Evolutionary conservation across 2,113 vertebrate species (phyloP).

Genomic region (Blennius ocellaris): DNA sequence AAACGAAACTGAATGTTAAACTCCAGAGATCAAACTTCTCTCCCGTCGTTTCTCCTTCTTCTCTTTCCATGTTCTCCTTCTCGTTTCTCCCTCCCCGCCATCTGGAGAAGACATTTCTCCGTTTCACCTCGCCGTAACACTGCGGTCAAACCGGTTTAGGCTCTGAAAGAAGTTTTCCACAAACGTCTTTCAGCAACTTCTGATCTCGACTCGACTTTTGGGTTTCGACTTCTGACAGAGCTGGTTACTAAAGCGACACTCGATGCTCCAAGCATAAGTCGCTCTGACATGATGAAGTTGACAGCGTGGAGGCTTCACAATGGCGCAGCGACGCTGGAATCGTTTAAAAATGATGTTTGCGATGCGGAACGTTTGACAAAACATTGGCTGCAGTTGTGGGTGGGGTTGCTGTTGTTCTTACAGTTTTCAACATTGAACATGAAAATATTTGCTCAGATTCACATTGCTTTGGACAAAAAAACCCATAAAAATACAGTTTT

Average conservation of each 20-base stretch:
- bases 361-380: too few relatives aligned
- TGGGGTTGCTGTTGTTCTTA: too few relatives aligned
- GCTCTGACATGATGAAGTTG: too few relatives aligned
- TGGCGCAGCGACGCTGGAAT: too few relatives aligned
- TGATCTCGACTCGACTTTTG: slow-evolving; percentile 1
- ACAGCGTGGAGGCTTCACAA: too few relatives aligned
- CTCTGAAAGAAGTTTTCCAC: slow-evolving; percentile 42
- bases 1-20: slow-evolving; percentile 35
- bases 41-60: neutral
- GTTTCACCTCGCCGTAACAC: slow-evolving; percentile 30
- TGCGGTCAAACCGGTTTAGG: slow-evolving; percentile 26
- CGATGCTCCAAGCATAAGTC: too few relatives aligned
- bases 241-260: neutral
- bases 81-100: neutral
- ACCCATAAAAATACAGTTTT: too few relatives aligned
- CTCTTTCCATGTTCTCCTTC: slow-evolving; percentile 2
- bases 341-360: too few relatives aligned
- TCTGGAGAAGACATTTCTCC: slow-evolving; percentile 55
- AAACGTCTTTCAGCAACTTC: slow-evolving; percentile 37
- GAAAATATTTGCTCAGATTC: too few relatives aligned
- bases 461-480: too few relatives aligned
- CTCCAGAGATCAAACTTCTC: slow-evolving; percentile 19
- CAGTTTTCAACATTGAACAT: too few relatives aligned
- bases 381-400: too few relatives aligned
- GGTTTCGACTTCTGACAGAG: slow-evolving; percentile 40